These are phyloP conservation scores for Okamejei kenojei DNA, from an alignment of 2,797 vertebrate species.

Conservation along the genomic window DNA sequence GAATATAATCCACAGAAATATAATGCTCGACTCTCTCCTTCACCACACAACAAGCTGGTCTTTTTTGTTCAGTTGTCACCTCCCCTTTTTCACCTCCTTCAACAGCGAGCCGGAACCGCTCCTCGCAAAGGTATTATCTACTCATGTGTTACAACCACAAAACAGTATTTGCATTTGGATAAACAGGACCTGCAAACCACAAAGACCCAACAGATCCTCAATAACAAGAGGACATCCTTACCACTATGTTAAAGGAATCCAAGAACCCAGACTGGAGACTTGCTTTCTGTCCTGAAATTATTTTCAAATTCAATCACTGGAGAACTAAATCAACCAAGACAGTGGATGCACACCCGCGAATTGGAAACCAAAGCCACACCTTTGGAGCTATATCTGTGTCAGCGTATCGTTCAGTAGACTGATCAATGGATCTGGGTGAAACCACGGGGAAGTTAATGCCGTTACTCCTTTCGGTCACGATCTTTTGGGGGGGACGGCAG, in stretches of 20 bases:
- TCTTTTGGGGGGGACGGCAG: not conserved
- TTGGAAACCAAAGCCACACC: too few species aligned
- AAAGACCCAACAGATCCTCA: not conserved
- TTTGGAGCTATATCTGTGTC: not conserved
- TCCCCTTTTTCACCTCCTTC: not conserved
- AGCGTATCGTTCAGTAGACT: not conserved
- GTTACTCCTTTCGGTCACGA: not conserved
- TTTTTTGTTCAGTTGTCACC: not conserved
- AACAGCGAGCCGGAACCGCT: not conserved
- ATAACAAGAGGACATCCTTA: not conserved
- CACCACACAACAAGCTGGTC: not conserved
- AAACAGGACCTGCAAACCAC: not conserved
- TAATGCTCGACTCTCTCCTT: not conserved
- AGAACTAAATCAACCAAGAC: not conserved
- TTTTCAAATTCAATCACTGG: not conserved
- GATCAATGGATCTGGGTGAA: not conserved
- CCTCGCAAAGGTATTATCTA: not conserved
- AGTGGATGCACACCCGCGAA: too few species aligned
- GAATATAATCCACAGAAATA: too few species aligned
- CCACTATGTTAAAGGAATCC: not conserved
- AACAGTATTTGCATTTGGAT: not conserved
- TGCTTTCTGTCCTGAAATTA: not conserved
- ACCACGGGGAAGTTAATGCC: not conserved
- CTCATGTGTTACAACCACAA: not conserved
- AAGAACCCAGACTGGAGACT: not conserved